Conservation (phyloP, 2,888 invertebrate species). For the Himalopsyche anomala region DNA sequence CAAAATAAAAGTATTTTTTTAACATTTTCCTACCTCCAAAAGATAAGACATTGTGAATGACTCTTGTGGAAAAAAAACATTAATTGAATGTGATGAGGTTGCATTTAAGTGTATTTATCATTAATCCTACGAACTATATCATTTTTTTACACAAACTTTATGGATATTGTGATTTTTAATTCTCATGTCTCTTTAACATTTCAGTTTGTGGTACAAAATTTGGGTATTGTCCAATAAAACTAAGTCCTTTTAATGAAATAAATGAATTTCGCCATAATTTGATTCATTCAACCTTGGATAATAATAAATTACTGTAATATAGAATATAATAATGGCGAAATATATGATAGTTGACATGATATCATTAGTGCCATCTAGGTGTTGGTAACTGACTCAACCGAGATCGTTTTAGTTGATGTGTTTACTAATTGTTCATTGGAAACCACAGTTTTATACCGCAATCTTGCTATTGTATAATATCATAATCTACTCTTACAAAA, state of each 20-base stretch:
- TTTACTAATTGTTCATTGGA: not conserved
- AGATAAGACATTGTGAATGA: constrained; percentile 21
- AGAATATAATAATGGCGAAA: no score
- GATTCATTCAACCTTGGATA: no score
- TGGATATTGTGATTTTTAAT: constrained; percentile 35
- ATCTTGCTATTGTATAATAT: not conserved
- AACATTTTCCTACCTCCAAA: constrained; percentile 40
- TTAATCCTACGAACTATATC: constrained; percentile 19
- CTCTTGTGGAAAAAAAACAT: constrained; percentile 22
- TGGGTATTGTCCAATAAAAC: not conserved
- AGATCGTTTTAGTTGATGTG: not conserved
- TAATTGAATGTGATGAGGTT: constrained; percentile 2
- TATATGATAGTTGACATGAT: not conserved
- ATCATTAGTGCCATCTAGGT: not conserved
- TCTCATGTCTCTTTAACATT: not conserved
- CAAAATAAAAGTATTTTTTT: constrained; percentile 35
- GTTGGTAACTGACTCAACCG: not conserved
- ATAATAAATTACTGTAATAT: no score
- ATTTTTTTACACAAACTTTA: constrained; percentile 35
- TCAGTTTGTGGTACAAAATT: not conserved
- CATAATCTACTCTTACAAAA: constrained; percentile 23
- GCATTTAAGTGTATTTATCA: constrained; percentile 32
- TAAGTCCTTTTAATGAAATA: no score
- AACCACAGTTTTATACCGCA: constrained; percentile 9
- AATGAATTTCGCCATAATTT: no score